Percentiles rank a stretch among this genome's conserved stretches.
Evolutionary conservation across 2,113 vertebrate species (phyloP).

Genomic region (Globicephala melas): DNA sequence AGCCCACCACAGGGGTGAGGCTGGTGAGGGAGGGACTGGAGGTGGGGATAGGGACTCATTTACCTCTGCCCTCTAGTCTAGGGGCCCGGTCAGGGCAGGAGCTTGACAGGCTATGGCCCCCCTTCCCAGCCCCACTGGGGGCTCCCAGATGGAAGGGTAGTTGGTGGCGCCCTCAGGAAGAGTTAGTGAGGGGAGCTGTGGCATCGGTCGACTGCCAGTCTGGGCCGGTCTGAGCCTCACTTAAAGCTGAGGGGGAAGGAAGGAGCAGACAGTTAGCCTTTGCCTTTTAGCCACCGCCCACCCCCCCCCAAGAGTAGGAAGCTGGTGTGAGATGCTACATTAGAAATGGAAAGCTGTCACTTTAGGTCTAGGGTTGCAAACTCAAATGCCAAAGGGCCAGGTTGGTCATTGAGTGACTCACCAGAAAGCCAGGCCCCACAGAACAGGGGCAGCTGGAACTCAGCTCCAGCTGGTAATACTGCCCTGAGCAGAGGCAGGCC

Average conservation of each 20-base stretch:
- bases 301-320: background rate
- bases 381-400: background rate
- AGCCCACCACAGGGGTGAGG: conserved; percentile 67
- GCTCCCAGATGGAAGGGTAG: conserved; percentile 54
- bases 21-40: conserved; percentile 66
- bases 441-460: background rate
- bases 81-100: conserved; percentile 64
- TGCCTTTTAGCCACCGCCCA: background rate
- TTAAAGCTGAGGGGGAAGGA: conserved; percentile 61
- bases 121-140: conserved; percentile 58
- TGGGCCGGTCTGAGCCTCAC: conserved; percentile 70
- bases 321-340: background rate
- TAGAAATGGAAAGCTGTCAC: background rate
- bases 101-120: conserved; percentile 59
- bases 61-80: conserved; percentile 70
- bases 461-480: background rate
- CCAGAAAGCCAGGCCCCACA: background rate
- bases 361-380: background rate
- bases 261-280: conserved; percentile 20
- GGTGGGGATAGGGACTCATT: conserved; percentile 60
- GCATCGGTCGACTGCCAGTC: conserved; percentile 75
- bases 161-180: conserved; percentile 76
- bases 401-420: background rate
- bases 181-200: conserved; percentile 70
- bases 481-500: background rate